Evolutionary conservation across 2,888 invertebrate genomes (phyloP).

Genomic region (Eudasyphora cyanicolor): DNA sequence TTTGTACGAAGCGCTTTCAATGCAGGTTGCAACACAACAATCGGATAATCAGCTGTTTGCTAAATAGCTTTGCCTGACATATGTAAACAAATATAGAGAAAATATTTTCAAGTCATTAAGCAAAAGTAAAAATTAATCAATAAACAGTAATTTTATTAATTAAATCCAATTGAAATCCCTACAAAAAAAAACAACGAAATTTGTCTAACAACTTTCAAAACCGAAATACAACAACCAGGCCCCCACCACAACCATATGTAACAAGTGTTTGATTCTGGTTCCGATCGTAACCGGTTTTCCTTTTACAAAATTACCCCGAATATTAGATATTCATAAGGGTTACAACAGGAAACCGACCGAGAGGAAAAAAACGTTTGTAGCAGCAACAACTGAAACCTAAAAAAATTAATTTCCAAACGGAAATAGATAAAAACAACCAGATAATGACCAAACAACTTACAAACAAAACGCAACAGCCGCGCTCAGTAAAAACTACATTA

Average conservation of each 20-base stretch:
- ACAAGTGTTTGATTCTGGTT: constrained; percentile 5
- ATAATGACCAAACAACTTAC: constrained; percentile 45
- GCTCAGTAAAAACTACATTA: constrained; percentile 23
- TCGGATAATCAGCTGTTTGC: too few relatives aligned
- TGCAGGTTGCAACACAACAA: too few relatives aligned
- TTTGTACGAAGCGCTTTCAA: too few relatives aligned
- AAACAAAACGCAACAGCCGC: background rate
- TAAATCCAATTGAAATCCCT: too few relatives aligned
- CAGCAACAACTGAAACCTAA: constrained; percentile 13
- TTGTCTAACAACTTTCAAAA: too few relatives aligned
- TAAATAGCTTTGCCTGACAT: too few relatives aligned
- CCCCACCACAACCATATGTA: background rate
- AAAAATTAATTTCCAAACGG: constrained; percentile 52
- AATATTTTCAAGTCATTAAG: too few relatives aligned
- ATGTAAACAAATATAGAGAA: too few relatives aligned
- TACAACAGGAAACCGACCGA: constrained; percentile 25
- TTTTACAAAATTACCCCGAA: background rate
- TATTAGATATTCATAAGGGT: constrained; percentile 22
- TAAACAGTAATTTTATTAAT: too few relatives aligned
- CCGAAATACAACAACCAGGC: background rate
- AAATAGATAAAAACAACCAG: constrained; percentile 62
- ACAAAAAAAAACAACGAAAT: too few relatives aligned
- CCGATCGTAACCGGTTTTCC: constrained; percentile 2
- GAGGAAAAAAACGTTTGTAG: background rate
- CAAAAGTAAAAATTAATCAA: too few relatives aligned